Evolutionary conservation across 1,140 invertebrate species (phyloP).

Genomic region (Steinernema feltiae): DNA sequence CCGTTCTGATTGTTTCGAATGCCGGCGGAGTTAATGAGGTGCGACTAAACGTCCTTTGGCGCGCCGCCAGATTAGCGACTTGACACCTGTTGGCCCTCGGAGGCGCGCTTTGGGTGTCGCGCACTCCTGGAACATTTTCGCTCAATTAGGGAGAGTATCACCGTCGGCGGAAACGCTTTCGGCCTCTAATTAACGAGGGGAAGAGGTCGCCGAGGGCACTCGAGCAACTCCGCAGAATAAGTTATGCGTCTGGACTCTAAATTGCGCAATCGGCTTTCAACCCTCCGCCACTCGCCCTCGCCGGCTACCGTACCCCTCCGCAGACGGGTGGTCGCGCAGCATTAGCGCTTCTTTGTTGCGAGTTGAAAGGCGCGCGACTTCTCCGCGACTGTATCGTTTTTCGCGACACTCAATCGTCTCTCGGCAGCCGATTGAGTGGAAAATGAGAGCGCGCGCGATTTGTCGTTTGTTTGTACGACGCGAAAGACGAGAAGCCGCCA

Average conservation of each 20-base stretch:
- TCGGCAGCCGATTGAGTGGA: slow-evolving; percentile 4
- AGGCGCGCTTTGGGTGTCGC: not conserved
- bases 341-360: not conserved
- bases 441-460: not conserved
- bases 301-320: not conserved
- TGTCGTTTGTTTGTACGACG: no score
- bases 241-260: not conserved
- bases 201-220: not conserved
- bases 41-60: not conserved
- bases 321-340: no score
- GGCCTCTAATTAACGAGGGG: not conserved
- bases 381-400: slow-evolving; percentile 5
- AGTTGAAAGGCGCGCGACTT: not conserved
- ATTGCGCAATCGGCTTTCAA: not conserved
- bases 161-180: not conserved
- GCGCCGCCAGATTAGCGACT: not conserved
- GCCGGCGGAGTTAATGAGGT: not conserved
- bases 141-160: not conserved
- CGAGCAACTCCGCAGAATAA: not conserved
- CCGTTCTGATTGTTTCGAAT: not conserved
- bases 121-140: not conserved
- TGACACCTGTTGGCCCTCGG: slow-evolving; percentile 9
- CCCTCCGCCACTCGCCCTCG: not conserved
- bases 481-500: slow-evolving; percentile 1
- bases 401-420: not conserved